These are phyloP conservation scores for Grammomys surdaster DNA, from an alignment of 2,113 vertebrate genomes.

Conservation along the genomic window DNA sequence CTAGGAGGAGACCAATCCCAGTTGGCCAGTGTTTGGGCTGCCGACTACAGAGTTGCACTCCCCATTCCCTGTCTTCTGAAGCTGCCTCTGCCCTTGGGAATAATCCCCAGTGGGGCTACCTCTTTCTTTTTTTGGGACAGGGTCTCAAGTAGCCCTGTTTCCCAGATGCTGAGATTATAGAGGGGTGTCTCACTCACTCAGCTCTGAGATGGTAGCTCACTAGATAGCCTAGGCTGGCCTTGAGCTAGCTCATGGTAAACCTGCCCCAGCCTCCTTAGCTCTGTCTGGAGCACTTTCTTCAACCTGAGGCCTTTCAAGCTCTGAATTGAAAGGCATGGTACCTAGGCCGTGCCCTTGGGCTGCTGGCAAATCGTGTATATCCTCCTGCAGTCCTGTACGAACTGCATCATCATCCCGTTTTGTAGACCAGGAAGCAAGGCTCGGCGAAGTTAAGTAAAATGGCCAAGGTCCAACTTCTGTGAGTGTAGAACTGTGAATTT, in stretches of 20 bases:
- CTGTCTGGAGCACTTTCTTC: background rate
- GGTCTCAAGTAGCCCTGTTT: background rate
- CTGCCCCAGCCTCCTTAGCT: background rate
- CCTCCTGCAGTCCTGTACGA: background rate
- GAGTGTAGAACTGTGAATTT: background rate
- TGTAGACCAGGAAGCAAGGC: background rate
- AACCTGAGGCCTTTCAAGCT: background rate
- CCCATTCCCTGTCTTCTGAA: background rate
- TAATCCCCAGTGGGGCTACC: background rate
- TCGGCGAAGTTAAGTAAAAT: background rate
- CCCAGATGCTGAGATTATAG: background rate
- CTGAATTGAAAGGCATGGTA: background rate
- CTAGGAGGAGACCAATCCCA: background rate
- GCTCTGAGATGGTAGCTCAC: background rate
- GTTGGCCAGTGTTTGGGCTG: rapidly evolving
- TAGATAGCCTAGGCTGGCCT: background rate
- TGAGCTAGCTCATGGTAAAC: background rate
- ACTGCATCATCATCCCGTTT: background rate
- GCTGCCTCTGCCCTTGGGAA: background rate
- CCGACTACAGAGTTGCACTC: rapidly evolving
- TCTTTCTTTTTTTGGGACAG: background rate
- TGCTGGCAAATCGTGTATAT: rapidly evolving
- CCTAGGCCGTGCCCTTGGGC: background rate
- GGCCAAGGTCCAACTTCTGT: background rate
- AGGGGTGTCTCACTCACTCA: background rate